Base-by-base conservation (phyloP, 2,797 vertebrate genomes). In the Parambassis ranga region DNA sequence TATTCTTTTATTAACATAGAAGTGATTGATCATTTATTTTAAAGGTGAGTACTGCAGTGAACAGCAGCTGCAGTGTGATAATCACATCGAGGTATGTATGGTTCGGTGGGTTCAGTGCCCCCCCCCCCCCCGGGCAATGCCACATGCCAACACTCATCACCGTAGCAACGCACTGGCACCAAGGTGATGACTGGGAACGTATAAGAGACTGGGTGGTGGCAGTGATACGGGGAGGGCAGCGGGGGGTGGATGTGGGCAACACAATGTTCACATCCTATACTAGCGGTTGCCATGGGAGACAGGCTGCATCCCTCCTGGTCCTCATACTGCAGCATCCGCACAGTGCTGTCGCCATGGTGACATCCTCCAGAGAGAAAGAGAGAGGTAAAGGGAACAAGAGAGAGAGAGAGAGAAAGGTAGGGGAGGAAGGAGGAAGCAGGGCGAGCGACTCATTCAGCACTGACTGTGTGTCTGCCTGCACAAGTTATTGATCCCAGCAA, bases 321-420 rank as follows among this genome's bases (percentile, higher is more conserved):
- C 81, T 84, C 74, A 87, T 77, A 89, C 87, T 91, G 90, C 91
- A 92, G 86, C 87, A 91, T 88, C 82, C 63, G 81, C 79, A 87
- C 85, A 28, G 87, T 76, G 76, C 87, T 87, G 92, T 93, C 89
- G 87, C 92, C 89, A 93, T 93, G 91, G 91, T 87, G 87, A 93
- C 92, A 90, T 80, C 75, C 83, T 81, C 85, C 77, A 78, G 80
- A 83, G 80, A 82, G 67, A 57, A 41, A 61, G 46, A 37, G 55
- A 26, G 66, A 32, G 55, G 35, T 50, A 2, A 15, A 39, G 47
- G 42, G 44, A 7, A 16, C 11, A 30, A 33, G 10, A 10, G 10
- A 28, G 26, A 20, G 42, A 59, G 32, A 59, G 14, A 65, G 27
- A 65, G 53, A 60, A 27, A 65, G 32, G 36, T 22, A 60, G 23